Percentiles rank a stretch among this genome's conserved stretches.
Evolutionary conservation across 2,888 invertebrate species (phyloP).

Genomic region (Pollenia angustigena): DNA sequence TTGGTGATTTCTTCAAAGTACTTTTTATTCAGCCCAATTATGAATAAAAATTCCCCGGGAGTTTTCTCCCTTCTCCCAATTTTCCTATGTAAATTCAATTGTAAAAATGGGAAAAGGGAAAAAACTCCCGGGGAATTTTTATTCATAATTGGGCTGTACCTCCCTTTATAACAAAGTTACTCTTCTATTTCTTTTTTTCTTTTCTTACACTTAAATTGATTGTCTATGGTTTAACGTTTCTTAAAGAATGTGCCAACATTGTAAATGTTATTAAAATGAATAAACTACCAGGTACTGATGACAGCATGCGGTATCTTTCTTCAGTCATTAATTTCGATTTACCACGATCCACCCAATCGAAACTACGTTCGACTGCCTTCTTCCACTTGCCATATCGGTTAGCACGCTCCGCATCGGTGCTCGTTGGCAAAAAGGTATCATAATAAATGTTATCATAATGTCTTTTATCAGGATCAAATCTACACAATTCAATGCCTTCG

Average conservation of each 20-base stretch:
- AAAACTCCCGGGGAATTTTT: too few relatives aligned
- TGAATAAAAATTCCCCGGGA: too few relatives aligned
- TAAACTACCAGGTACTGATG: constrained; percentile 91
- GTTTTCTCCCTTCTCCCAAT: too few relatives aligned
- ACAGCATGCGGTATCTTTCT: constrained; percentile 90
- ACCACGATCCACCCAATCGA: constrained; percentile 89
- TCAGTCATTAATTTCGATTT: constrained; percentile 92
- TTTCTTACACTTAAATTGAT: background rate
- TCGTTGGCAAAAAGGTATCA: constrained; percentile 93
- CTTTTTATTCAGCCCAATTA: too few relatives aligned
- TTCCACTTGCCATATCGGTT: constrained; percentile 96
- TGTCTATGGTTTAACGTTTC: constrained; percentile 37
- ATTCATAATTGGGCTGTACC: too few relatives aligned
- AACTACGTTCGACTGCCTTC: constrained; percentile 95
- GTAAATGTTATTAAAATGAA: constrained; percentile 90
- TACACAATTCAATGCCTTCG: constrained; percentile 89
- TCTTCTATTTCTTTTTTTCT: background rate
- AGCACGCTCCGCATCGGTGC: constrained; percentile 92
- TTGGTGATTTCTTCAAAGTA: too few relatives aligned
- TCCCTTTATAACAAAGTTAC: background rate
- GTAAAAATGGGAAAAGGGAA: too few relatives aligned
- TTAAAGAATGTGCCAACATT: constrained; percentile 84
- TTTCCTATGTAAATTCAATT: too few relatives aligned
- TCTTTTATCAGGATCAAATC: constrained; percentile 86
- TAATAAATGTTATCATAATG: constrained; percentile 85